These are phyloP conservation scores for Menidia beryllina DNA, from an alignment of 2,113 vertebrate genomes.

Conservation along the genomic window DNA sequence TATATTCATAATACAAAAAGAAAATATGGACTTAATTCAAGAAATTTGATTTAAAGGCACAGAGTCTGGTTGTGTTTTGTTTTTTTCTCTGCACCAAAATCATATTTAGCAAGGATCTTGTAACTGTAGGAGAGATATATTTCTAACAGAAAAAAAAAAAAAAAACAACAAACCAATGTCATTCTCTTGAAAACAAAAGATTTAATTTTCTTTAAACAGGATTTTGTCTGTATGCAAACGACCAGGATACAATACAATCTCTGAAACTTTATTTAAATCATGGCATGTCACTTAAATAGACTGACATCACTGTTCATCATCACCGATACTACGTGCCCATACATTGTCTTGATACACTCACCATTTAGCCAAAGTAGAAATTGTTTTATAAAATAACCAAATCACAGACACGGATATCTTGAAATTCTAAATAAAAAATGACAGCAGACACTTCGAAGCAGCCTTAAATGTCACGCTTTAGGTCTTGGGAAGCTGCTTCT, in stretches of 20 bases:
- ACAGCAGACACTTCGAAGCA: not conserved
- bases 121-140: no score
- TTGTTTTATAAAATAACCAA: not conserved
- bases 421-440: not conserved
- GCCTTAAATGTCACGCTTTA: no score
- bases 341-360: slow-evolving; percentile 34
- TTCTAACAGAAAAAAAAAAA: not conserved
- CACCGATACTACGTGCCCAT: slow-evolving; percentile 26
- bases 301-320: slow-evolving; percentile 54
- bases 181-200: no score
- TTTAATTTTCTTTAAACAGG: slow-evolving; percentile 32
- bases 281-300: slow-evolving; percentile 35
- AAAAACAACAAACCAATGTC: not conserved
- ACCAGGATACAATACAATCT: slow-evolving; percentile 28
- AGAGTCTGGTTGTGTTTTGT: no score
- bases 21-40: no score
- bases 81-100: no score
- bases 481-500: no score
- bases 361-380: slow-evolving; percentile 1
- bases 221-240: slow-evolving; percentile 46
- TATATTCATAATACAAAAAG: no score
- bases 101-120: no score
- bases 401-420: no score
- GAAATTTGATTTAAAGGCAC: no score
- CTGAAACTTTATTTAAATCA: not conserved